phyloP scores from a whole-genome alignment of 2,888 invertebrate species.

The Camponotus fellah region DNA sequence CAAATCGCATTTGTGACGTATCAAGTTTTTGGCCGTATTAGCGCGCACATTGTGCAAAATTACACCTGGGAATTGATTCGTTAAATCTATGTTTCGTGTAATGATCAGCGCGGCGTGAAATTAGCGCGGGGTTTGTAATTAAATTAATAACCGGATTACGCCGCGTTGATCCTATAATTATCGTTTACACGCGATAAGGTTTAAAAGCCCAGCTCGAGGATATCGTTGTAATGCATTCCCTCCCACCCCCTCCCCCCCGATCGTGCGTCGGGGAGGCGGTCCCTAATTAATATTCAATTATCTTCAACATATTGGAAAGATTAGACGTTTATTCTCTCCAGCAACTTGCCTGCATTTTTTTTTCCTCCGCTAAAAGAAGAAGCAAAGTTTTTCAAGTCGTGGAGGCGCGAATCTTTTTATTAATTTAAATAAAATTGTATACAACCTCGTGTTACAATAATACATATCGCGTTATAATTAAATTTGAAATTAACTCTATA shows the following conservation, averaged over 20 bases:
- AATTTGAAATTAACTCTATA: too few species aligned
- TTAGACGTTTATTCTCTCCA: constrained; percentile 14
- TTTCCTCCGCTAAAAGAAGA: neutral
- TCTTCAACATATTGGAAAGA: constrained; percentile 45
- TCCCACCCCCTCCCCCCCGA: too few species aligned
- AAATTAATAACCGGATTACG: constrained; percentile 56
- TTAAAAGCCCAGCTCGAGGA: constrained; percentile 53
- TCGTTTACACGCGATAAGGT: constrained; percentile 55
- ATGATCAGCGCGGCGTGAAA: constrained; percentile 53
- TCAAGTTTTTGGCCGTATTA: constrained; percentile 40
- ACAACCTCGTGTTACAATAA: too few species aligned
- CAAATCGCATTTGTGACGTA: constrained; percentile 28
- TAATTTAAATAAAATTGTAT: too few species aligned
- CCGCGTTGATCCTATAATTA: constrained; percentile 53
- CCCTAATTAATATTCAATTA: constrained; percentile 52
- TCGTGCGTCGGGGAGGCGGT: constrained; percentile 19
- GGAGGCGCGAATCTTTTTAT: neutral
- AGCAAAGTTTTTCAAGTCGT: neutral
- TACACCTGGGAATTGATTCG: constrained; percentile 53
- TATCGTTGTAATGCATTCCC: constrained; percentile 47
- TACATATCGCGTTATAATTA: too few species aligned
- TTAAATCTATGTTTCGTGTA: constrained; percentile 54
- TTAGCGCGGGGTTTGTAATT: constrained; percentile 55
- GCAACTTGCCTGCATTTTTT: neutral
- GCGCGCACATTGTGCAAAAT: constrained; percentile 32